phyloP scores from a whole-genome alignment of 2,113 vertebrate genomes.

The Hydrochoerus hydrochaeris region DNA sequence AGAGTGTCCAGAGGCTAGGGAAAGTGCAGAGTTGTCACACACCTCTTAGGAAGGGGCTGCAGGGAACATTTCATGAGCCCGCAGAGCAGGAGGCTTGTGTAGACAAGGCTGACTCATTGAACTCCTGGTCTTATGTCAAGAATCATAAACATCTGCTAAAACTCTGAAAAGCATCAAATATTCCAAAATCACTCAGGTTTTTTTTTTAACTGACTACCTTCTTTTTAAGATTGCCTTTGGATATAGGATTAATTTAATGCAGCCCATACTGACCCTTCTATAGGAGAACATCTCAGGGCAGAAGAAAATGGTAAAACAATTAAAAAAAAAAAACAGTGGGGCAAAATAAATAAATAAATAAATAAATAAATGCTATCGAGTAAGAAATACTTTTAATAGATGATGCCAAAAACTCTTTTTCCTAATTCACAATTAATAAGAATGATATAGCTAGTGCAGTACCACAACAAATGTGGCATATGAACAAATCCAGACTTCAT shows the following conservation, averaged over 20 bases:
- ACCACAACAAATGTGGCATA: background rate
- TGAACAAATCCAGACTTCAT: background rate
- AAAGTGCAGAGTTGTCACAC: background rate
- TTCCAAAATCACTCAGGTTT: background rate
- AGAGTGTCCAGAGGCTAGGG: background rate
- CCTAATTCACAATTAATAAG: background rate
- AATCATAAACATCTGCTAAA: background rate
- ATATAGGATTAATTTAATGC: background rate
- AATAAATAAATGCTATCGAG: background rate
- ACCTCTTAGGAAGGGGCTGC: fast-evolving
- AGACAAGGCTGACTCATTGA: fast-evolving
- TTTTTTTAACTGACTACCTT: background rate
- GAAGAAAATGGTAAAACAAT: background rate
- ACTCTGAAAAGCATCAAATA: background rate
- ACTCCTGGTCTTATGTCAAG: background rate
- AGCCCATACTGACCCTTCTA: no score
- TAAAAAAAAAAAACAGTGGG: no score
- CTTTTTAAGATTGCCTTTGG: background rate
- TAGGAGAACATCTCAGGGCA: fast-evolving
- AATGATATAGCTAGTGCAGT: background rate
- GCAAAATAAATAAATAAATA: background rate
- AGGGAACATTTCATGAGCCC: background rate
- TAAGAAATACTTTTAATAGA: background rate
- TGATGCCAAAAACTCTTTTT: background rate
- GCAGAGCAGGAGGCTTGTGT: background rate